Base-by-base conservation (phyloP, 2,113 vertebrate genomes). In the western clawed frog (Xenopus tropicalis) region DNA sequence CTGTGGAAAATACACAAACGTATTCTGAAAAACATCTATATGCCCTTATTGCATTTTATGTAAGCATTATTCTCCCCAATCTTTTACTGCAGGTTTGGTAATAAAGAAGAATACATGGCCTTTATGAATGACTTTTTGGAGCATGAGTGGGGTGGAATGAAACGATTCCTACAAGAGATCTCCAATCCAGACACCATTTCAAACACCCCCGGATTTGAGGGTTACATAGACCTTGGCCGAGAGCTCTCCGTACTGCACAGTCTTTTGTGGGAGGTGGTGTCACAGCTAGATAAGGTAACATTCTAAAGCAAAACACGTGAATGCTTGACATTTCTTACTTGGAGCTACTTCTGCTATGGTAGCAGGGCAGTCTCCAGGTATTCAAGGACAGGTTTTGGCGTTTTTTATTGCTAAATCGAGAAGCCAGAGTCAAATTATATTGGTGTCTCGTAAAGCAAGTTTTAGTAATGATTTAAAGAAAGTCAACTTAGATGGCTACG, bases 91-190 rank as follows among this genome's bases (percentile, higher is more conserved):
- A 99, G 97, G 85, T 99, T 99, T 78, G 97, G 95, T 13, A 97
- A 94, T 84, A 99, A 99, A 83, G 97, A 99, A 72, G 97, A 98
- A 80, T 98, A 99, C 81, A 99, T 99, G 95, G 90, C 94, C 56
- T 99, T 98, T 80, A 98, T 99, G 96, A 99, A 98, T 62, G 94
- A 96, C 81, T 98, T 99, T 80, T 81, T 99, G 87, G 96, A 98
- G 78, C 94, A 95, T 0, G 96, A 99, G 78, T 98, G 97, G 94
- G 93, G 93, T 42, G 93, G 94, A 79, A 98, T 99, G 97, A 95
- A 95, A 80, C 93, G 95, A 66, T 98, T 99, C 85, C 91, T 98
- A 78, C 78, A 91, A 14, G 96, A 99, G 85, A 96, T 99, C 82
- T 97, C 95, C 51, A 95, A 98, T 78, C 91, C 88, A 2, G 95